Evolutionary conservation across 2,888 invertebrate species (phyloP), one percentile per base, ranked within the genome.

Genomic region (Prostheceraeus crozeri): DNA sequence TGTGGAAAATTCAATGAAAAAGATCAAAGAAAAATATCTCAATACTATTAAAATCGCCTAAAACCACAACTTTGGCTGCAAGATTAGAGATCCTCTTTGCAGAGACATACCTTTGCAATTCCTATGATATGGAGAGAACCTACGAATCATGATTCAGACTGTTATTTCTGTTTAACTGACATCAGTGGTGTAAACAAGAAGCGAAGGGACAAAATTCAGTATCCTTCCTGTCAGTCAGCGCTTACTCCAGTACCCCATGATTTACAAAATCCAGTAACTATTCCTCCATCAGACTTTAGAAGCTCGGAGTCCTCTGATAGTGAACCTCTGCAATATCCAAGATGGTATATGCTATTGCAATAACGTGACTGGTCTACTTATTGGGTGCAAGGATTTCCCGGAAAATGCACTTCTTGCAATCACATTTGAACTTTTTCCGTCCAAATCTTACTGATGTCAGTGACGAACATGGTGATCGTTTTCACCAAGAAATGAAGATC

Each of bases 111-210:
- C 52, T 71, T 71, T 64, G 66, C 62, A 51, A 51, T 68, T 27
- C 68, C 71, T 40, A 70, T 61, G 60, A 63, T 67, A 40, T 70
- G 69, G 71, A 30, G 64, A 45, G 68, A 71, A 62, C 68, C 67
- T 55, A 63, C 52, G 56, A 65, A 72, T 64, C 70, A 72, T 63
- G 59, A 59, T 1, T 63, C 60, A 63, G 70, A 70, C 63, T 70
- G 68, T 64, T 72, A 70, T 61, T 71, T 72, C 65, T 72, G 84
- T 62, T 60, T 69, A 85, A 87, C 86, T 55, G 87, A 52, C 35
- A 3, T 61, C 30, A 61, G 33, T 36, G 58, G 57, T 33, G 35
- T 63, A 35, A 63, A 56, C 25, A 56, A 45, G 33, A 65, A 63
- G 23, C 56, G 40, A 25, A 28, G 23, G 60, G 46, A 52, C 59